phyloP scores from a whole-genome alignment of 92 coral and sea anemone species.

The Epizoanthus rinbou region DNA sequence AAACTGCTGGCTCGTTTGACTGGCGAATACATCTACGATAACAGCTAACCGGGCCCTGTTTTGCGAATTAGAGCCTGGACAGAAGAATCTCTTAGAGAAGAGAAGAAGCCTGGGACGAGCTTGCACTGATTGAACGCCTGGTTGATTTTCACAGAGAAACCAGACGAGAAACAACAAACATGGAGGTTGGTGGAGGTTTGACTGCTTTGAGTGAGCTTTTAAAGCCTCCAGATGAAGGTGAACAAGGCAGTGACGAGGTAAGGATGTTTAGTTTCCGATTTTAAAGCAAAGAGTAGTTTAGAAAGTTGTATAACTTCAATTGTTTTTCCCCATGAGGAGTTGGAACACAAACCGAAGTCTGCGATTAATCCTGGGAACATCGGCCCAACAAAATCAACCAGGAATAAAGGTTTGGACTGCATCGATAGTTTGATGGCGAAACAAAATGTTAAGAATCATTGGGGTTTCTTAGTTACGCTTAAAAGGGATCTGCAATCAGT shows the following conservation, averaged over 20 bases:
- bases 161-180: slow-evolving; percentile 12
- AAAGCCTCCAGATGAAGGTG: slow-evolving; percentile 65
- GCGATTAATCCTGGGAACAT: slow-evolving; percentile 76
- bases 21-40: no score
- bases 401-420: slow-evolving; percentile 17
- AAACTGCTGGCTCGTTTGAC: no score
- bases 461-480: no score
- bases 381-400: slow-evolving; percentile 70
- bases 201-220: slow-evolving; percentile 74
- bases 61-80: no score
- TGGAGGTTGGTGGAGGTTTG: slow-evolving; percentile 7
- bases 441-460: neutral
- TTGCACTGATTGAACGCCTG: neutral
- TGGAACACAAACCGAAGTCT: slow-evolving; percentile 36
- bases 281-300: neutral
- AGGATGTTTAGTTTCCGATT: neutral
- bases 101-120: neutral
- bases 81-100: no score
- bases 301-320: neutral
- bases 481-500: no score
- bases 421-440: neutral
- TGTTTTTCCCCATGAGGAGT: slow-evolving; percentile 33
- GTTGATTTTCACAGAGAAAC: neutral
- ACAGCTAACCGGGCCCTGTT: no score
- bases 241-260: slow-evolving; percentile 70